These are phyloP conservation scores for Cyclophora punctaria DNA, from an alignment of 2,888 invertebrate species.

Conservation along the genomic window DNA sequence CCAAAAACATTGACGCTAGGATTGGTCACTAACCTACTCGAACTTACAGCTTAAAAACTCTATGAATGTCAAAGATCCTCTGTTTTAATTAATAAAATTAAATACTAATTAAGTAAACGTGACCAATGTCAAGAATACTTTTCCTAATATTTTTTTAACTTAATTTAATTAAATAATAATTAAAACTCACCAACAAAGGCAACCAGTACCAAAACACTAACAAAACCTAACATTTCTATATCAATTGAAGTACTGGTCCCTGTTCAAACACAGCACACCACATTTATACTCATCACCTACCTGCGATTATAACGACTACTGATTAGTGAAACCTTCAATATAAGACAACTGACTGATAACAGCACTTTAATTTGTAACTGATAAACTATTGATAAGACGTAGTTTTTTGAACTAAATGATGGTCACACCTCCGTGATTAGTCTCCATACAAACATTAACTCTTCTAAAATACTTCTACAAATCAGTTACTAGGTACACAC, in stretches of 20 bases:
- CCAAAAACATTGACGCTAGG: too few species aligned
- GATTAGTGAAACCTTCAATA: not conserved
- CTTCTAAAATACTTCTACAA: too few species aligned
- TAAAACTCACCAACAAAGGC: slow-evolving; percentile 19
- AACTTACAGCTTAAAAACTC: not conserved
- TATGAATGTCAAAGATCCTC: not conserved
- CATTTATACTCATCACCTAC: slow-evolving; percentile 17
- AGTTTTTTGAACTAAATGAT: too few species aligned
- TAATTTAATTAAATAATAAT: too few species aligned
- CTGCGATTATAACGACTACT: not conserved
- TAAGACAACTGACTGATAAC: not conserved
- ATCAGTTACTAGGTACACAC: too few species aligned
- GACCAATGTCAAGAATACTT: too few species aligned
- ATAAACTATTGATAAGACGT: too few species aligned
- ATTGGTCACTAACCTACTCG: too few species aligned
- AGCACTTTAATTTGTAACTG: slow-evolving; percentile 22
- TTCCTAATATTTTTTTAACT: too few species aligned
- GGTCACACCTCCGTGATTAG: too few species aligned
- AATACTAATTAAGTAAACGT: too few species aligned
- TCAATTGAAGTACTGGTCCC: slow-evolving; percentile 14
- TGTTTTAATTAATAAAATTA: not conserved
- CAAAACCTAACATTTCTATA: slow-evolving; percentile 14
- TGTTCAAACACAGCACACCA: not conserved
- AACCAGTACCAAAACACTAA: slow-evolving; percentile 16
- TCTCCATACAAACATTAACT: too few species aligned